Percentiles rank a stretch among this genome's conserved stretches.
Conservation (phyloP, 2,888 invertebrate species). For the Hydraecia micacea region DNA sequence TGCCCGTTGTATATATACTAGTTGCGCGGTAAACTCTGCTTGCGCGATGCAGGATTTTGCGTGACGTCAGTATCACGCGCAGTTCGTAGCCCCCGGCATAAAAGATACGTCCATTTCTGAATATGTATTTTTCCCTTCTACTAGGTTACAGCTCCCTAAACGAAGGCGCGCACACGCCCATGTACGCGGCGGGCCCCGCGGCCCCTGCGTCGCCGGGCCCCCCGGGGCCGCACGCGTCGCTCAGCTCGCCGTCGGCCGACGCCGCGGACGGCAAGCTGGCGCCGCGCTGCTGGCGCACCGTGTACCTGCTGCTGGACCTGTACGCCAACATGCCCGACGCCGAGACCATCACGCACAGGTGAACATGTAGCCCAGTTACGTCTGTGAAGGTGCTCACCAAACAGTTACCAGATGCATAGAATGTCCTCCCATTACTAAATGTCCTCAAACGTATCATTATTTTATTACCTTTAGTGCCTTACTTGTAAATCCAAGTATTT, state of each 20-base stretch:
- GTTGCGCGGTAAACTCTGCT: no score
- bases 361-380: not conserved
- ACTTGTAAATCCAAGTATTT: not conserved
- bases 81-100: no score
- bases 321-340: constrained; percentile 99
- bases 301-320: constrained; percentile 97
- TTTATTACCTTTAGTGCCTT: not conserved
- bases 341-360: constrained; percentile 96
- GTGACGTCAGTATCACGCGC: no score
- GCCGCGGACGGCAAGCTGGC: constrained; percentile 82
- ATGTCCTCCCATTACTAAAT: not conserved
- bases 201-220: constrained; percentile 28
- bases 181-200: constrained; percentile 76
- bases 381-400: not conserved
- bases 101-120: no score
- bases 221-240: constrained; percentile 52
- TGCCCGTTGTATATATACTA: no score
- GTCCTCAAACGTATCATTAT: not conserved
- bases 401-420: not conserved
- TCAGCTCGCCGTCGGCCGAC: constrained; percentile 56
- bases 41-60: no score
- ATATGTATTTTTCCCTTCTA: no score
- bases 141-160: constrained; percentile 94
- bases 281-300: constrained; percentile 98
- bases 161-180: constrained; percentile 93